Evolutionary conservation across 2,797 vertebrate genomes (phyloP).

Genomic region (Rhyacichthys aspro): DNA sequence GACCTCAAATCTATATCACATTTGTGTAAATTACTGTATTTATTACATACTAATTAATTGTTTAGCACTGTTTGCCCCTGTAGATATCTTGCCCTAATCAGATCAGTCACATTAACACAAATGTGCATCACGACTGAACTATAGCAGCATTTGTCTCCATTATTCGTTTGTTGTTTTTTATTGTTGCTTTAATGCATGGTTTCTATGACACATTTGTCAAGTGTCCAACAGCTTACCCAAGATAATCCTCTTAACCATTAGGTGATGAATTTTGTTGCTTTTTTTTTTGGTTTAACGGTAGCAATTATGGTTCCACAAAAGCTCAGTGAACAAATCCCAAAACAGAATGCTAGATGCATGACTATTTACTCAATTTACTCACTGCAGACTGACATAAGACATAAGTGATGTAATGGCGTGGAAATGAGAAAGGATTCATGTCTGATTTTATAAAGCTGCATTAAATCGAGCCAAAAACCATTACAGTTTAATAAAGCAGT

Average conservation of each 20-base stretch:
- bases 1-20: too few species aligned
- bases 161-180: too few species aligned
- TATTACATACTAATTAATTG: too few species aligned
- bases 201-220: too few species aligned
- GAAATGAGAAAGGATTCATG: background rate
- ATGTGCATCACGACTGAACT: too few species aligned
- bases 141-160: too few species aligned
- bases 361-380: background rate
- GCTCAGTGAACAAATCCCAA: background rate
- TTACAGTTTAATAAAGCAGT: slow-evolving; percentile 5
- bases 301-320: background rate
- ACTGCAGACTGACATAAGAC: background rate
- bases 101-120: too few species aligned
- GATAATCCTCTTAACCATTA: background rate
- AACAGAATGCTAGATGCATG: too few species aligned
- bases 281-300: background rate
- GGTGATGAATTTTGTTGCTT: background rate
- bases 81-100: too few species aligned
- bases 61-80: too few species aligned
- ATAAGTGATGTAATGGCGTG: background rate
- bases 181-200: too few species aligned
- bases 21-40: too few species aligned
- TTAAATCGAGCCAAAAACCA: slow-evolving; percentile 1
- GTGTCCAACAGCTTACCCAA: background rate
- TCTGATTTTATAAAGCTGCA: slow-evolving; percentile 19